Conservation (phyloP, 2,888 invertebrate species). For the Nasonia oneida region DNA sequence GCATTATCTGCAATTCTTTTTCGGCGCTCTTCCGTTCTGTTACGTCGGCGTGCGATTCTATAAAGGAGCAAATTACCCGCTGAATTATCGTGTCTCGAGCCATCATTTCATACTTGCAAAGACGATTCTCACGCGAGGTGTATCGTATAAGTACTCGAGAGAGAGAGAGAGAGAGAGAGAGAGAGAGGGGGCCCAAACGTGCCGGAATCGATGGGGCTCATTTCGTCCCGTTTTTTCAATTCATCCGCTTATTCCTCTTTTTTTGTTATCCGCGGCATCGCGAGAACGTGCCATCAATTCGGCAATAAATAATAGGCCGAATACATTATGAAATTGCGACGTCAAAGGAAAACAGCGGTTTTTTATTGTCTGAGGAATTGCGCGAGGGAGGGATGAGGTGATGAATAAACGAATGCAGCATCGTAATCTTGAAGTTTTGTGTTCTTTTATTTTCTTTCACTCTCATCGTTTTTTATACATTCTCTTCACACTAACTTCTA, state of each 20-base stretch:
- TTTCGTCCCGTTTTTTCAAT: constrained; percentile 46
- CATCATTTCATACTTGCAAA: constrained; percentile 68
- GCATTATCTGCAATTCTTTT: not conserved
- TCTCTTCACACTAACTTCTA: constrained; percentile 63
- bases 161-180: too few species aligned
- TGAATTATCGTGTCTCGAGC: not conserved
- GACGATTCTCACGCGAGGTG: constrained; percentile 68
- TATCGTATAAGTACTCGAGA: constrained; percentile 62
- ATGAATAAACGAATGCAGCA: constrained; percentile 42
- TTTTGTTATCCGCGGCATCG: constrained; percentile 10
- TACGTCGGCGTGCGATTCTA: constrained; percentile 20
- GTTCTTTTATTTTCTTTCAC: constrained; percentile 61
- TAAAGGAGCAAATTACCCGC: constrained; percentile 28
- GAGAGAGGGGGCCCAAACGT: constrained; percentile 51
- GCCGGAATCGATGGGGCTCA: constrained; percentile 57
- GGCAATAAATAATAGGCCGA: constrained; percentile 11
- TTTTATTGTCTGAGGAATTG: not conserved
- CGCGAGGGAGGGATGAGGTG: not conserved
- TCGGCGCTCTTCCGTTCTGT: not conserved
- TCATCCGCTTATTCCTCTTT: constrained; percentile 50
- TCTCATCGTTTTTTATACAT: constrained; percentile 62
- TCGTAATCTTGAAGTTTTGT: constrained; percentile 49
- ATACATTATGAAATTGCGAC: not conserved
- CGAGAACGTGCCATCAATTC: not conserved
- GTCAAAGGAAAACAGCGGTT: not conserved